These are phyloP conservation scores for Erinaceus europaeus DNA, from an alignment of 2,113 vertebrate genomes.

Conservation along the genomic window DNA sequence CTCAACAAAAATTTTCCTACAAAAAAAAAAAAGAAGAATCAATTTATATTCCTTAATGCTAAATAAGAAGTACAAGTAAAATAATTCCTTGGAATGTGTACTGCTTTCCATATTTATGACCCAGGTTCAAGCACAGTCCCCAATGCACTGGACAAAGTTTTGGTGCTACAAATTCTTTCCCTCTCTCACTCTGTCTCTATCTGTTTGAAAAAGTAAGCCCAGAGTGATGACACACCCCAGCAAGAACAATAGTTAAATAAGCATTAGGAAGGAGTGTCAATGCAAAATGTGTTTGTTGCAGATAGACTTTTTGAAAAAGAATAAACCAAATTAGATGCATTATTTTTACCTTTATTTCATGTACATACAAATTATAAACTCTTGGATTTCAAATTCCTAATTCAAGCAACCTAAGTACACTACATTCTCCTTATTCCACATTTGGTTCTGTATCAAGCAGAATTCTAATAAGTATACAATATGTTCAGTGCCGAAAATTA, in stretches of 20 bases:
- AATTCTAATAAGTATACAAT: not conserved
- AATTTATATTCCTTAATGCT: not conserved
- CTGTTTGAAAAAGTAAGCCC: too few species aligned
- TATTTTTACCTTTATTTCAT: not conserved
- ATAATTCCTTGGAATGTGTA: too few species aligned
- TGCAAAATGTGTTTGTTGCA: not conserved
- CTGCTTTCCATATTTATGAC: too few species aligned
- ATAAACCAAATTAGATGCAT: not conserved
- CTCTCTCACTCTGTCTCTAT: too few species aligned
- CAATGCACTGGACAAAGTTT: too few species aligned
- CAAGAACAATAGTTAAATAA: too few species aligned
- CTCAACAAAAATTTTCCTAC: slow-evolving; percentile 21
- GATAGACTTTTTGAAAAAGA: not conserved
- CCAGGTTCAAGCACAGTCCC: too few species aligned
- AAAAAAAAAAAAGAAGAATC: not conserved
- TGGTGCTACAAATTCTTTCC: too few species aligned
- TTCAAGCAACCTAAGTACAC: not conserved
- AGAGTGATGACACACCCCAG: too few species aligned
- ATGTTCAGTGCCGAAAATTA: slow-evolving; percentile 5
- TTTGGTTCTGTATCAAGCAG: not conserved
- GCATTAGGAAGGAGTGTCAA: not conserved
- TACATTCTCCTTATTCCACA: not conserved
- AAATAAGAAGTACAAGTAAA: too few species aligned
- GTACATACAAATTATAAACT: slow-evolving; percentile 22
- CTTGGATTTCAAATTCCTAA: slow-evolving; percentile 34